Percentiles rank a stretch among this genome's conserved stretches.
Evolutionary conservation across 2,113 vertebrate genomes (phyloP).

Genomic region (Rattus norvegicus): DNA sequence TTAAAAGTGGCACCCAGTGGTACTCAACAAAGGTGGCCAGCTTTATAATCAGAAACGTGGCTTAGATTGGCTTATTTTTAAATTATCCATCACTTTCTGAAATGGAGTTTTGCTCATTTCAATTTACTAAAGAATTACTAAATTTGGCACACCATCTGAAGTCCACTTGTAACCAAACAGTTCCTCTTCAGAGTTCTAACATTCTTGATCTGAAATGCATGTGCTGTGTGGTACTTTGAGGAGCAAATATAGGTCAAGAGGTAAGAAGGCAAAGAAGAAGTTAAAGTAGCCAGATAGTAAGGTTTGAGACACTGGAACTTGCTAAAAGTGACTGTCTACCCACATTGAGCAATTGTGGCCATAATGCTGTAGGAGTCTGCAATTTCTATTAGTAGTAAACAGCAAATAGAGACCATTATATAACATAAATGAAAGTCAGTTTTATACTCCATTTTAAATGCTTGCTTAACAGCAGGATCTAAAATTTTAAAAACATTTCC

Average conservation of each 20-base stretch:
- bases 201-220: not conserved
- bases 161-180: not conserved
- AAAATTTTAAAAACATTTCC: not conserved
- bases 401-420: not conserved
- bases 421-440: not conserved
- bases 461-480: not conserved
- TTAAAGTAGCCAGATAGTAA: not conserved
- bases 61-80: constrained; percentile 51
- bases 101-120: constrained; percentile 16
- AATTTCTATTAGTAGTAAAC: not conserved
- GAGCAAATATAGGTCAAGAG: not conserved
- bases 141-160: not conserved
- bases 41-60: not conserved
- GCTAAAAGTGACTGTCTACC: not conserved
- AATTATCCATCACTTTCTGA: constrained; percentile 10
- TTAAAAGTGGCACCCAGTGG: not conserved
- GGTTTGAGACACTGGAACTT: not conserved
- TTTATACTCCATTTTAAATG: not conserved
- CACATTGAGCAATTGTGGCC: not conserved
- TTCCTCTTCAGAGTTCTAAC: not conserved
- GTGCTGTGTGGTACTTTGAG: not conserved
- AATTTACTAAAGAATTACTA: not conserved
- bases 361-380: not conserved
- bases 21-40: not conserved
- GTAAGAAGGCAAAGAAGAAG: not conserved